Conservation (phyloP, 2,888 invertebrate genomes). For the Drosophila recens region DNA sequence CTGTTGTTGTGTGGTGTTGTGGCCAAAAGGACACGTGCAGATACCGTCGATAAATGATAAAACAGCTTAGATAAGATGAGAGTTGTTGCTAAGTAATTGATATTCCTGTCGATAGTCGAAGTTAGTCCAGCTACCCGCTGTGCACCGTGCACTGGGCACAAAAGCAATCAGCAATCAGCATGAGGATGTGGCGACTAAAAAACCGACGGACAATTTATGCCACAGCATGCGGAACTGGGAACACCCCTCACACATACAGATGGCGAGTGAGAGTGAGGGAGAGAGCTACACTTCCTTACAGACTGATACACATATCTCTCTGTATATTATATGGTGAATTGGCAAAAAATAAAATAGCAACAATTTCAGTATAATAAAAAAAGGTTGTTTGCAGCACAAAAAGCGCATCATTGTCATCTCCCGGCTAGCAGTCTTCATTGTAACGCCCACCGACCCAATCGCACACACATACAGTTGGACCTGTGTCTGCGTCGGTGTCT, state of each 20-base stretch:
- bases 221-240: constrained; percentile 63
- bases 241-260: constrained; percentile 38
- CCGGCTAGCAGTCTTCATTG: constrained; percentile 47
- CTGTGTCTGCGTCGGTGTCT: constrained; percentile 52
- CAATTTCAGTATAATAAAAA: constrained; percentile 61
- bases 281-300: neutral
- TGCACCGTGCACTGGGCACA: constrained; percentile 56
- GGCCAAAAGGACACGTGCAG: constrained; percentile 67
- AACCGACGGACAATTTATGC: constrained; percentile 74
- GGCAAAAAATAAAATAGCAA: constrained; percentile 60
- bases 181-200: constrained; percentile 47
- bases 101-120: constrained; percentile 63
- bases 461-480: constrained; percentile 35
- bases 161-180: constrained; percentile 45
- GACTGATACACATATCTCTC: constrained; percentile 9
- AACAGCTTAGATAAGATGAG: constrained; percentile 58
- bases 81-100: constrained; percentile 68
- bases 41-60: constrained; percentile 65
- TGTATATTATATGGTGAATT: constrained; percentile 66
- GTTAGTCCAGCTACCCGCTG: constrained; percentile 58
- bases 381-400: constrained; percentile 62
- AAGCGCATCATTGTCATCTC: constrained; percentile 75
- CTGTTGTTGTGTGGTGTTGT: constrained; percentile 9
- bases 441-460: constrained; percentile 61
- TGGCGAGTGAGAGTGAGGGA: constrained; percentile 8